Base-by-base conservation (phyloP, 1,140 invertebrate species). In the Bicyclus anynana region DNA sequence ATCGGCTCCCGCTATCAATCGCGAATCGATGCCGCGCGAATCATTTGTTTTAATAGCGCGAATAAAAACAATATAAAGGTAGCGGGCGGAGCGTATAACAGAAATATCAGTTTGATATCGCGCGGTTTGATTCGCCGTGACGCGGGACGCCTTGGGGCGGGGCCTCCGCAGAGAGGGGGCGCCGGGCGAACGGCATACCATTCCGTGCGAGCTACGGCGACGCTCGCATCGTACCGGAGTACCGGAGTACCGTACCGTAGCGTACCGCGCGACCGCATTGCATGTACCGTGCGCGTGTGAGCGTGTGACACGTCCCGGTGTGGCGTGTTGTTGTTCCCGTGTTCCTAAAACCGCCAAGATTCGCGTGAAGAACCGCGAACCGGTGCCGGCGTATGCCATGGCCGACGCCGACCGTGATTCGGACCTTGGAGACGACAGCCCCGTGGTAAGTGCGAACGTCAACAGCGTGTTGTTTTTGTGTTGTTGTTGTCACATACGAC, bases 321-420 rank as follows among this genome's bases (percentile, higher is more conserved):
- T 69, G 71, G 66, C 72, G 57, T 79, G 53, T 77, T 79, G 56
- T 74, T 53, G 47, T 67, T 56, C 62, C 59, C 72, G 68, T 77
- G 69, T 52, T 50, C 18, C 46, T 37, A 75, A 91, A 91, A 74
- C 91, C 90, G 90, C 87, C 94, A 96, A 96, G 93, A 96, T 96
- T 96, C 93, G 95, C 91, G 94, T 95, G 82, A 96, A 96, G 94
- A 95, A 96, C 85, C 92, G 93, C 91, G 94, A 95, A 80, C 95
- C 95, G 77, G 92, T 95, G 83, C 94, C 94, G 89, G 93, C 94
- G 90, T 95, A 95, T 91, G 93, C 93, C 89, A 95, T 95, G 94
- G 93, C 93, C 87, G 92, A 94, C 88, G 93, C 94, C 90, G 94
- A 94, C 84, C 92, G 94, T 78, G 94, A 96, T 74, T 93, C 92